These are phyloP conservation scores for Nautilus pompilius DNA, from an alignment of 1,140 invertebrate genomes.

Conservation along the genomic window DNA sequence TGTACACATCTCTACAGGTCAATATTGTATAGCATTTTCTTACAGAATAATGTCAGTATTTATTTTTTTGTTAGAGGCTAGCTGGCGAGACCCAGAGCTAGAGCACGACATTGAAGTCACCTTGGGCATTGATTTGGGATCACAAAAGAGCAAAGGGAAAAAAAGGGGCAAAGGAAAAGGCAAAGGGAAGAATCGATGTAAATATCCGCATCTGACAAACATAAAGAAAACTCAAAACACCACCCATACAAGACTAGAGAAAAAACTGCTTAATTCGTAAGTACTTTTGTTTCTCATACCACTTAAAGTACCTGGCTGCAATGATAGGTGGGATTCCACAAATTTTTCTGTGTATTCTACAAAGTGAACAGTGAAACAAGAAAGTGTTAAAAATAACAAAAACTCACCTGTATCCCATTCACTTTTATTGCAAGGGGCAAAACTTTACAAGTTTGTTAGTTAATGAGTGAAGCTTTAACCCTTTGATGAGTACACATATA, in stretches of 20 bases:
- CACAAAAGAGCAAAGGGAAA: constrained; percentile 27
- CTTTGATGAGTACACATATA: too few relatives aligned
- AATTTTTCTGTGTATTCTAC: too few relatives aligned
- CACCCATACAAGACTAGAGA: constrained; percentile 47
- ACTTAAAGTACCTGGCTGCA: too few relatives aligned
- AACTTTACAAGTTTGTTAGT: too few relatives aligned
- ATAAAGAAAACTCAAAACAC: constrained; percentile 43
- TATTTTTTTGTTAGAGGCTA: constrained; percentile 3
- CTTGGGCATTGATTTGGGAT: constrained; percentile 51
- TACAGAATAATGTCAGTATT: not conserved
- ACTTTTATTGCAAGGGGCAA: too few relatives aligned
- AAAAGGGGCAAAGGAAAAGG: constrained; percentile 39
- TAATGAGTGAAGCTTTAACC: too few relatives aligned
- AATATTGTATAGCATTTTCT: not conserved
- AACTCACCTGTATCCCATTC: too few relatives aligned
- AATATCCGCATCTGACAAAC: constrained; percentile 51
- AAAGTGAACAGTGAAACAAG: too few relatives aligned
- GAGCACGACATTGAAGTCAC: constrained; percentile 58
- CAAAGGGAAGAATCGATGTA: constrained; percentile 33
- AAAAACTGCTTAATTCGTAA: constrained; percentile 48
- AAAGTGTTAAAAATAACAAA: too few relatives aligned
- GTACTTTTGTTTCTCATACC: constrained; percentile 6
- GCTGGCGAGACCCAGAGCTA: constrained; percentile 60
- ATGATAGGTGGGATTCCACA: too few relatives aligned
- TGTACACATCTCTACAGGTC: not conserved